Evolutionary conservation across 2,888 invertebrate genomes (phyloP).

Genomic region (Leptarthrus brevirostris): DNA sequence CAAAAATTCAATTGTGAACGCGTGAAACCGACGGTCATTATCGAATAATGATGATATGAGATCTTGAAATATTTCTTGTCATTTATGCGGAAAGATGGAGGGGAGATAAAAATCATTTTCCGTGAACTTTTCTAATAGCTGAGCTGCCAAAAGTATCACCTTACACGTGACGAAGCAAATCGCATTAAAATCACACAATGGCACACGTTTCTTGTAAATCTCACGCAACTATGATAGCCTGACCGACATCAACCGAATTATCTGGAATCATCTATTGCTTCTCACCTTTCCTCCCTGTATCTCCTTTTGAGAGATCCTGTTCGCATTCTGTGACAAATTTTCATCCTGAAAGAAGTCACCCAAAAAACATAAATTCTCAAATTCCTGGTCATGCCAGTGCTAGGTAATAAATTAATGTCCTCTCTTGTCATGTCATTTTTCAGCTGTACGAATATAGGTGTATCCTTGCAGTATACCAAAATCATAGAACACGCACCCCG

Average conservation of each 20-base stretch:
- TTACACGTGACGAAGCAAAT: constrained; percentile 34
- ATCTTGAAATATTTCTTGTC: not conserved
- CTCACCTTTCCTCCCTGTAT: not conserved
- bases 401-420: constrained; percentile 38
- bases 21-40: constrained; percentile 17
- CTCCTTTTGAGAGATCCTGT: not conserved
- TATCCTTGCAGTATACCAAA: constrained; percentile 26
- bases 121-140: not conserved
- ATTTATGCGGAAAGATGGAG: not conserved
- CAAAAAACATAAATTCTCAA: constrained; percentile 21
- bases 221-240: constrained; percentile 32
- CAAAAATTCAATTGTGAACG: constrained; percentile 25
- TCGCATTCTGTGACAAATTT: constrained; percentile 15
- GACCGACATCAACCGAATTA: not conserved
- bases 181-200: not conserved
- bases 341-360: constrained; percentile 36
- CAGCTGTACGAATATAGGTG: not conserved
- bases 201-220: constrained; percentile 9
- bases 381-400: constrained; percentile 27
- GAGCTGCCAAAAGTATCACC: not conserved
- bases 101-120: constrained; percentile 13
- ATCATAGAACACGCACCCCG: constrained; percentile 19
- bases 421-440: constrained; percentile 29
- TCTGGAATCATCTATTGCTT: not conserved
- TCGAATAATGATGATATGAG: constrained; percentile 11